Conservation (phyloP, 1,140 invertebrate genomes). For the Phymastichus coffea region DNA sequence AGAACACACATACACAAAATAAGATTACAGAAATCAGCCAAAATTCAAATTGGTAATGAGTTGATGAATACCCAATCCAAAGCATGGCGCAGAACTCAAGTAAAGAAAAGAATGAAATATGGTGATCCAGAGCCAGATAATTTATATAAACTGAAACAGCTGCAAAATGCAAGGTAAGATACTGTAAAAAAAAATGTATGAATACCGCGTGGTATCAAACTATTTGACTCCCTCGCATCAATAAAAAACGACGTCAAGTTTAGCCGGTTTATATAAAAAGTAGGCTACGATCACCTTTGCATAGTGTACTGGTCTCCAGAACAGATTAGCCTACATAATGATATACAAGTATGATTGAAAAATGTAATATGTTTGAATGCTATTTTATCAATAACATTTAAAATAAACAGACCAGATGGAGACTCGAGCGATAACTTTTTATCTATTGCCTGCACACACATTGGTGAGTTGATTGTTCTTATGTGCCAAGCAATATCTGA, state of each 20-base stretch:
- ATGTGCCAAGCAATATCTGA: neutral
- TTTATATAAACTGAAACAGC: neutral
- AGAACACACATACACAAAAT: neutral
- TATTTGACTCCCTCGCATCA: neutral
- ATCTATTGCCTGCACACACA: neutral
- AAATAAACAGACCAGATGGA: neutral
- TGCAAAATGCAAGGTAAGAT: neutral
- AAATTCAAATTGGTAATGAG: neutral
- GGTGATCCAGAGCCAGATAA: neutral
- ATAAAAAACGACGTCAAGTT: neutral
- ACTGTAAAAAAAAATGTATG: neutral
- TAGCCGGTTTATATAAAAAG: neutral
- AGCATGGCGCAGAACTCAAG: neutral
- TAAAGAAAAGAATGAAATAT: neutral
- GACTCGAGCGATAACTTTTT: too few species aligned
- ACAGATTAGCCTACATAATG: neutral
- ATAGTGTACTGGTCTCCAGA: slow-evolving; percentile 1
- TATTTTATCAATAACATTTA: neutral
- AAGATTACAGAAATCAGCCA: neutral
- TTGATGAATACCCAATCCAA: neutral
- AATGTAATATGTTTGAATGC: neutral
- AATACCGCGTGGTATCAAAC: neutral
- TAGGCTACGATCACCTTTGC: neutral
- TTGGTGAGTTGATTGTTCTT: neutral
- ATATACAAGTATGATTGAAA: neutral